Percentiles rank a stretch among this genome's conserved stretches.
phyloP scores from a whole-genome alignment of 2,797 vertebrate genomes.

The Sebastes vulpes region DNA sequence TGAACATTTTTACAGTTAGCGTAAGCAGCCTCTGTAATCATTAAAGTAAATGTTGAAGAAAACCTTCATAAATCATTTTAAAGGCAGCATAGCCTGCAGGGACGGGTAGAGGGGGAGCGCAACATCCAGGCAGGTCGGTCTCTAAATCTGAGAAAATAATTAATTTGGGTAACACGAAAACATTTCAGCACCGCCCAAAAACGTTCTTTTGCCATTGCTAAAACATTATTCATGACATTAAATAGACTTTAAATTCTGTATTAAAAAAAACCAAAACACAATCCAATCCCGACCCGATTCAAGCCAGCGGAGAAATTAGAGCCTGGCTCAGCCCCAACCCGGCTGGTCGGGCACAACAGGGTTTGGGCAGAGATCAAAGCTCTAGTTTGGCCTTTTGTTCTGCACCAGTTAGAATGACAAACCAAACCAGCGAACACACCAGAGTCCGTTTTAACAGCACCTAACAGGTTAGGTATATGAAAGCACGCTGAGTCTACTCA shows the following conservation, averaged over 20 bases:
- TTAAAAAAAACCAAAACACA: not conserved
- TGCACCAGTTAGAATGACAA: not conserved
- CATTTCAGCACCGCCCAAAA: not conserved
- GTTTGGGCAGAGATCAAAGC: not conserved
- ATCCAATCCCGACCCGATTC: not conserved
- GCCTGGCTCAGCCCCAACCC: not conserved
- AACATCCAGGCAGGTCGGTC: not conserved
- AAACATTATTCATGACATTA: not conserved
- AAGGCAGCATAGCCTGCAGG: too few species aligned
- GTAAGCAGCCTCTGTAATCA: too few species aligned
- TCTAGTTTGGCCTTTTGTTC: not conserved
- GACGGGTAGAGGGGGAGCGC: too few species aligned
- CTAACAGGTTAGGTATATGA: not conserved
- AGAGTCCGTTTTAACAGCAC: not conserved
- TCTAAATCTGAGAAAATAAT: not conserved
- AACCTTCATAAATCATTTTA: too few species aligned
- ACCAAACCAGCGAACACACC: not conserved
- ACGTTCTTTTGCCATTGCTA: not conserved
- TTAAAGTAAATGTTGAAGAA: too few species aligned
- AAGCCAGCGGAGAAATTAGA: too few species aligned
- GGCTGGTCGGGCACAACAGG: too few species aligned
- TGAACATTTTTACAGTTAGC: too few species aligned
- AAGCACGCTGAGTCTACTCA: constrained; percentile 76
- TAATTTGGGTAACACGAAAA: not conserved
- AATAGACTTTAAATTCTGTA: not conserved